Percentiles rank a stretch among this genome's conserved stretches.
Conservation (phyloP, 1,140 invertebrate species). For the Drosophila azteca region DNA sequence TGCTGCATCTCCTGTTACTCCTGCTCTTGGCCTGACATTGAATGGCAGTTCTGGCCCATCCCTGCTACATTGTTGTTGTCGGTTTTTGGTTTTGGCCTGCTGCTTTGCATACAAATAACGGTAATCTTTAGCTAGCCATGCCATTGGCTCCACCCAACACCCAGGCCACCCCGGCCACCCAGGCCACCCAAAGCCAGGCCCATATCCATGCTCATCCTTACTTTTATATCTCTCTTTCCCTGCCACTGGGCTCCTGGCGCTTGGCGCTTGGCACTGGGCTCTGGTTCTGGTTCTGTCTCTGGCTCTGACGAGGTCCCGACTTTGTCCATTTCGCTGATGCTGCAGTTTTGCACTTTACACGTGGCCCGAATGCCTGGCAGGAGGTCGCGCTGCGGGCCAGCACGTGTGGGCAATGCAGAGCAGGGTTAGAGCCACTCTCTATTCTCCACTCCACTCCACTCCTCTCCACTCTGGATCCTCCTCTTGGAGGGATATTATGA, state of each 20-base stretch:
- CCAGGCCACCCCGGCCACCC: background rate
- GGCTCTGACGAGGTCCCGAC: constrained; percentile 3
- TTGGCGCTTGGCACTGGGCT: no score
- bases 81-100: constrained; percentile 42
- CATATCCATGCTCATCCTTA: constrained; percentile 1
- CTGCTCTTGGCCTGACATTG: constrained; percentile 47
- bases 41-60: constrained; percentile 45
- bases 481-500: constrained; percentile 45
- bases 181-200: background rate
- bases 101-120: constrained; percentile 78
- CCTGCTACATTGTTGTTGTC: constrained; percentile 27
- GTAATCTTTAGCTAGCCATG: constrained; percentile 49
- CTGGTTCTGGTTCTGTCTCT: background rate
- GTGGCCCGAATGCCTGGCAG: constrained; percentile 18
- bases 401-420: constrained; percentile 26
- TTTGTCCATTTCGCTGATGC: constrained; percentile 63
- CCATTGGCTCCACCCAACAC: background rate
- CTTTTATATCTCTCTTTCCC: background rate
- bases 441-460: no score
- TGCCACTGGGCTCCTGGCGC: background rate
- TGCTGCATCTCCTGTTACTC: background rate
- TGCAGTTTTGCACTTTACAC: constrained; percentile 70
- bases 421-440: constrained; percentile 5
- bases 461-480: background rate
- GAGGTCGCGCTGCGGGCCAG: background rate